Base-by-base conservation (phyloP, 2,888 invertebrate genomes). In the Drosophila antonietae region DNA sequence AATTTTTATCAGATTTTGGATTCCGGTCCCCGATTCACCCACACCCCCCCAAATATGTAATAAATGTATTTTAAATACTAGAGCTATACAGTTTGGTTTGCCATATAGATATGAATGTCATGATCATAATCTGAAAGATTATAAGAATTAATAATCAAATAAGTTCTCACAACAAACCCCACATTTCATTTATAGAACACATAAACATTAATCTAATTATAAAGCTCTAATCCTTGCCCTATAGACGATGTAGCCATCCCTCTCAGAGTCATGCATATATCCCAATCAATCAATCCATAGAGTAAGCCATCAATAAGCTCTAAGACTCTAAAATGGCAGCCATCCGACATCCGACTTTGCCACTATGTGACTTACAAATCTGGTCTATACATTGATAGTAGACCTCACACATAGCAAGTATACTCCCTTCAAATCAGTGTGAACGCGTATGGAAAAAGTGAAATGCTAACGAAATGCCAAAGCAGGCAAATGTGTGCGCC, bases 401-500 rank as follows among this genome's bases (percentile, higher is more conserved):
- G 10, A 49, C 0, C 6, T 12, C 2, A 1, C 7, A 3, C 7
- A 9, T 18, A 6, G 3, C 43, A 2, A 9, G 31, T 55, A 43
- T 18, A 43, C 33, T 20, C 56, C 4, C 18, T 15, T 43, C 6
- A 15, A 37, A 37, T 37, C 31, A 12, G 5, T 8, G 14, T 0
- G 43, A 33, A 33, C 31, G 41, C 28, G 43, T 9, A 56, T 33
- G 18, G 20, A 2, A 12, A 81, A 78, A 77, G 68, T 60, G 68
- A 75, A 80, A 78, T 79, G 57, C 67, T 52, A 65, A 64, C 80
- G 60, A 81, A 80, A 69, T 72, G 68, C 65, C 68, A 66, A 68
- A 52, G 71, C 65, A 44, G 69, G 69, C 65, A 33, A 33, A 51
- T 33, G 33, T 61, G 57, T 57, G 66, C 55, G 57, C 20, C 20